These are phyloP conservation scores for Nymphicus hollandicus DNA, from an alignment of 2,113 vertebrate genomes.

Conservation along the genomic window DNA sequence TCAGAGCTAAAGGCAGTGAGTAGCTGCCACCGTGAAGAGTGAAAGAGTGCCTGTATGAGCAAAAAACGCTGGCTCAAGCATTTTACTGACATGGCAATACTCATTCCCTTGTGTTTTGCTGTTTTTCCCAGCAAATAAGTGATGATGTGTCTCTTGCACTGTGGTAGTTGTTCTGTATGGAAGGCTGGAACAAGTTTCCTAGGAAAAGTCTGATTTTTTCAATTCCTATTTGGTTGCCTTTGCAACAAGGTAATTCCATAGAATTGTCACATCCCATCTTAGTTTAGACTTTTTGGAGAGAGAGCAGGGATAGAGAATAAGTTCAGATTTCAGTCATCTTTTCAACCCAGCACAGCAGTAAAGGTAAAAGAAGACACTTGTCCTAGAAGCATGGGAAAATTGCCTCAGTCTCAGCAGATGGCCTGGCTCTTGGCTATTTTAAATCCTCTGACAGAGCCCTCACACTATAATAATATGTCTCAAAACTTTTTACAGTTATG, in stretches of 20 bases:
- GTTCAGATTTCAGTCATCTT: neutral
- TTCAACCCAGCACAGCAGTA: neutral
- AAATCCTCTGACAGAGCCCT: neutral
- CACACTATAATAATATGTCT: fast-evolving
- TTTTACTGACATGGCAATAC: neutral
- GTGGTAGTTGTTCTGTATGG: neutral
- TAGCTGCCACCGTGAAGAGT: neutral
- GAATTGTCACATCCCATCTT: neutral
- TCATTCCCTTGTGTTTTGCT: neutral
- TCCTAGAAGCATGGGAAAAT: neutral
- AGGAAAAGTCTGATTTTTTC: neutral
- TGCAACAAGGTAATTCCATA: neutral
- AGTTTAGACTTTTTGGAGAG: neutral
- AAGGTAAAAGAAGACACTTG: neutral
- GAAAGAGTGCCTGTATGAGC: neutral
- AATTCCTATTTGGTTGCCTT: neutral
- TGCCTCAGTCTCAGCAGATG: neutral
- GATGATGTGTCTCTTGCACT: neutral
- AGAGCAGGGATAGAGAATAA: neutral
- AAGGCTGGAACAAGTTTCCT: neutral
- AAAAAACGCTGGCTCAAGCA: neutral
- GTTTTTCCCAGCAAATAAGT: neutral
- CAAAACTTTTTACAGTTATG: neutral
- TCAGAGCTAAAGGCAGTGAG: neutral
- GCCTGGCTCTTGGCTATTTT: neutral